Base-by-base conservation (phyloP, 2,888 invertebrate genomes). In the Blastobasis lacticolella region DNA sequence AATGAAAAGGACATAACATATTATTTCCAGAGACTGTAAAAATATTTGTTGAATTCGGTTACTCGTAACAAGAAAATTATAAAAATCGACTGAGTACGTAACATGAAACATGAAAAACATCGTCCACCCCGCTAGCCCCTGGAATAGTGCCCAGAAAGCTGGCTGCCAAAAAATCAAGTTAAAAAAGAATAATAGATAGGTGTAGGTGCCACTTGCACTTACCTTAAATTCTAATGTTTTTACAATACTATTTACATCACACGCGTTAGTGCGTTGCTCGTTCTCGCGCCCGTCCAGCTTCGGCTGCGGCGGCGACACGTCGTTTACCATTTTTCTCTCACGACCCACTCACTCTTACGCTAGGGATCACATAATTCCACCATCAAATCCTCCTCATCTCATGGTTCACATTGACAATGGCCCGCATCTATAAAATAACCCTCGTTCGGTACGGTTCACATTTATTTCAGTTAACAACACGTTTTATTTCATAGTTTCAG, bases 271-370 rank as follows among this genome's bases (percentile, higher is more conserved):
- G 74, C 72, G 69, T 57, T 69, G 67, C 56, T 72, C 71, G 56
- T 63, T 68, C 57, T 73, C 63, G 55, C 60, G 77, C 68, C 71
- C 78, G 66, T 76, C 81, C 71, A 68, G 66, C 79, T 75, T 75
- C 64, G 80, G 73, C 75, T 79, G 77, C 75, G 81, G 72, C 77
- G 75, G 78, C 79, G 84, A 81, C 81, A 79, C 83, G 76, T 84
- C 84, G 83, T 81, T 85, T 81, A 82, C 74, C 87, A 87, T 87
- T 84, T 84, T 87, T 68, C 60, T 69, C 68, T 67, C 69, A 73
- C 73, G 69, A 64, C 63, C 66, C 71, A 72, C 70, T 73, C 69
- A 66, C 58, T 61, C 66, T 66, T 67, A 71, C 67, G 64, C 23
- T 23, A 23, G 61, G 58, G 68, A 62, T 75, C 71, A 78, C 74